Percentiles rank a stretch among this genome's conserved stretches.
These are phyloP conservation scores for Plecotus auritus DNA, from an alignment of 2,113 vertebrate genomes.

Conservation along the genomic window DNA sequence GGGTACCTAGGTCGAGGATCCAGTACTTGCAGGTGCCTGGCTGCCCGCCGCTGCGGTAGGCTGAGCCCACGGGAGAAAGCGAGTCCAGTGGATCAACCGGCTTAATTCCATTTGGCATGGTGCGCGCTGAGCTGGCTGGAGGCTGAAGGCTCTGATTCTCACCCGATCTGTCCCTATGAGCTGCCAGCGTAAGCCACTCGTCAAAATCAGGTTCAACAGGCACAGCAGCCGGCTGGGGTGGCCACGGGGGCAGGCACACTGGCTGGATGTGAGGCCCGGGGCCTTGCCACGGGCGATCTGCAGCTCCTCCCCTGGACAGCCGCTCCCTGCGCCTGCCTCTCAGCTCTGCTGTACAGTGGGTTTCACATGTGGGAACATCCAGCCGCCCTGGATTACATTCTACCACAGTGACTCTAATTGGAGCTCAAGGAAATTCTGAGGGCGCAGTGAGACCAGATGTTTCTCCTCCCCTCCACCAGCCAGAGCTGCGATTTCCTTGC, in stretches of 20 bases:
- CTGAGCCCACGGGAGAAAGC: constrained; percentile 83
- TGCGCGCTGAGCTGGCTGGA: not conserved
- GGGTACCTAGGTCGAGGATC: constrained; percentile 95
- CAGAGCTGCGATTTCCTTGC: not conserved
- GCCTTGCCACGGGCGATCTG: constrained; percentile 60
- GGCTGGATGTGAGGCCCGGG: not conserved
- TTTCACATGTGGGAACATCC: constrained; percentile 87
- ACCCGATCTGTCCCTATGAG: not conserved
- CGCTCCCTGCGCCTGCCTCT: constrained; percentile 75
- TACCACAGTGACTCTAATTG: constrained; percentile 90
- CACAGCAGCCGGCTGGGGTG: not conserved
- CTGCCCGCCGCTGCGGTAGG: constrained; percentile 78
- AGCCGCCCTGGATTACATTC: constrained; percentile 81
- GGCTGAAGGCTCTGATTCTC: not conserved
- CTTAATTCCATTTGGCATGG: constrained; percentile 89
- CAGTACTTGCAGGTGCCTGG: constrained; percentile 93
- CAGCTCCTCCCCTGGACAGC: constrained; percentile 65
- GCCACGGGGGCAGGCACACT: not conserved
- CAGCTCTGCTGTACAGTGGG: constrained; percentile 83
- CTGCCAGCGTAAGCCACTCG: not conserved
- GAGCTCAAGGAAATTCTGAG: constrained; percentile 82
- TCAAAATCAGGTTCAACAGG: not conserved
- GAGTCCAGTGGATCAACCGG: constrained; percentile 84
- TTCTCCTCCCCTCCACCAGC: constrained; percentile 42
- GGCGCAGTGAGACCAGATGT: constrained; percentile 61